Evolutionary conservation across 2,888 invertebrate species (phyloP), one percentile per base, ranked within the genome.

Genomic region (Petrolisthes cinctipes): DNA sequence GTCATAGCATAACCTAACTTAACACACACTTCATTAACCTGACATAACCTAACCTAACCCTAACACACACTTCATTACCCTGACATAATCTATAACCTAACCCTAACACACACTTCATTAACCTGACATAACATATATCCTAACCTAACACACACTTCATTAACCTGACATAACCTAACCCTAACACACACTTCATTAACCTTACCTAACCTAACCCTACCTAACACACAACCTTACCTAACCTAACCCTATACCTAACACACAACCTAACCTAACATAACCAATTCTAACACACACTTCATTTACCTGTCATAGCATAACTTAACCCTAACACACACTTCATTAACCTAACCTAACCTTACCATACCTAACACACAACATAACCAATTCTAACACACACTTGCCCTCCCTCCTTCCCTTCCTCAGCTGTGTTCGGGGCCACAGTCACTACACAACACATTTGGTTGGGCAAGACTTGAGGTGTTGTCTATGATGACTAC

Each of bases 401-500:
- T 54, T 5, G 4, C 78, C 54, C 5, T 79, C 4, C 11, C n/a
- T 66, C 51, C 68, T 17, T 11, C 20, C 54, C 9, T 61, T 11
- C 61, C 51, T 9, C 92, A 94, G 94, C 93, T 94, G 92, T 93
- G 93, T 92, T 94, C 92, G 91, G 95, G 93, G 5, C 96, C 96
- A 91, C 93, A 94, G 68, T 94, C 94, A 91, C 94, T 97, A 88
- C 95, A 96, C 90, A 97, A 97, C 92, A 98, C 97, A 0, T 98
- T 98, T 92, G 97, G 97, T 9, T 97, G 97, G 97, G 96, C 97
- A 4, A 95, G 97, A 91, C 96, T 97, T 83, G 97, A 97, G 92
- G 96, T 97, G n/a, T 94, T 97, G 7, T 96, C 96, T 75, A 95
- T 96, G 94, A 93, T 97, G 76, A 96, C 97, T 73, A 92, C 92